Evolutionary conservation across 1,140 invertebrate species (phyloP).

Genomic region (Procambarus virginalis): DNA sequence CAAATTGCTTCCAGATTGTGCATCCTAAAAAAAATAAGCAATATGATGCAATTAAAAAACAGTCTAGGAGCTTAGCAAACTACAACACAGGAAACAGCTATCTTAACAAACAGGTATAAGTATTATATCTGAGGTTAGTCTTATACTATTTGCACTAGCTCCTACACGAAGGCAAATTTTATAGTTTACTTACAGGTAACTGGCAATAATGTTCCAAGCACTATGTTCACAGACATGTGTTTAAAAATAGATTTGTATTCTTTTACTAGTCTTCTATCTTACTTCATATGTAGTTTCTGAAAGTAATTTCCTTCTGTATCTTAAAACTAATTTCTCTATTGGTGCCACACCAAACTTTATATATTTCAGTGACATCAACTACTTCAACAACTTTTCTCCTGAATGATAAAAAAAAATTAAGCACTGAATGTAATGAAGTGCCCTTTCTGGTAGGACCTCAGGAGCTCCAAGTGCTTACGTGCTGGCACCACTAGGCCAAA

Average conservation of each 20-base stretch:
- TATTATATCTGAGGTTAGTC: background rate
- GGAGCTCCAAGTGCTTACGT: no score
- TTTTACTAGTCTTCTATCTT: background rate
- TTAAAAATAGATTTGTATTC: background rate
- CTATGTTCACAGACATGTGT: background rate
- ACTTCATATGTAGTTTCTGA: background rate
- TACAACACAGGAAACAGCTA: background rate
- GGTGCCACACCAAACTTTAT: background rate
- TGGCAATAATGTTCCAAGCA: background rate
- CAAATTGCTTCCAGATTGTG: background rate
- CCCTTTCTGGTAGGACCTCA: no score
- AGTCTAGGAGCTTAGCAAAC: constrained; percentile 8
- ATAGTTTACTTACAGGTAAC: background rate
- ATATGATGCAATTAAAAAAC: background rate
- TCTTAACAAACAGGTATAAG: background rate
- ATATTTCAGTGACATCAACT: background rate
- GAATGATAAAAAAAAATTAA: background rate
- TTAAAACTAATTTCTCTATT: background rate
- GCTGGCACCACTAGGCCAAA: no score
- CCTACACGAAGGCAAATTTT: background rate
- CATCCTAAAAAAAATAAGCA: background rate
- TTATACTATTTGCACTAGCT: background rate
- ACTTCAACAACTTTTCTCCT: background rate
- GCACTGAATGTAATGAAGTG: no score
- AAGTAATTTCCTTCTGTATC: background rate